Conservation (phyloP, 1,140 invertebrate genomes). For the Xylocopa sonorina region DNA sequence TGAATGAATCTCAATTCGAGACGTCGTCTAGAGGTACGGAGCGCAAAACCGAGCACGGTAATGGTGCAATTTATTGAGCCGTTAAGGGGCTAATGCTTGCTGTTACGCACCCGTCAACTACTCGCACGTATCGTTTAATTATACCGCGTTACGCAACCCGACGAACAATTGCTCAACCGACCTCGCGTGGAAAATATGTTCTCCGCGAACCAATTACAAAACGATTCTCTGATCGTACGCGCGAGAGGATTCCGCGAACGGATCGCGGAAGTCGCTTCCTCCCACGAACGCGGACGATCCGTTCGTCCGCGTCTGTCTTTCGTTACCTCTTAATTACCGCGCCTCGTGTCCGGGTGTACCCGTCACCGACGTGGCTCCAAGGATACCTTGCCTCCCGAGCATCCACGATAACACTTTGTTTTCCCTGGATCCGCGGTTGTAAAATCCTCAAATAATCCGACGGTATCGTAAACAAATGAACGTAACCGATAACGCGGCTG, state of each 20-base stretch:
- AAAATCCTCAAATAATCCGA: too few relatives aligned
- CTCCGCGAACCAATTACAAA: neutral
- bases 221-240: neutral
- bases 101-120: conserved; percentile 22
- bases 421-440: too few relatives aligned
- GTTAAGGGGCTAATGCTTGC: conserved; percentile 27
- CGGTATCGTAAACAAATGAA: too few relatives aligned
- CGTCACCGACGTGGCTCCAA: too few relatives aligned
- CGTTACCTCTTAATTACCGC: too few relatives aligned
- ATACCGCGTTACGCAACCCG: conserved; percentile 5
- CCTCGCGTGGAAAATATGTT: neutral
- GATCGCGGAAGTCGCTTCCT: neutral
- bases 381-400: too few relatives aligned
- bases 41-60: conserved; percentile 11
- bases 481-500: neutral
- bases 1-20: conserved; percentile 34
- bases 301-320: too few relatives aligned
- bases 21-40: neutral
- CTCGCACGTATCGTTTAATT: conserved; percentile 35
- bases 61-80: conserved; percentile 30
- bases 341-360: too few relatives aligned
- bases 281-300: neutral
- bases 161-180: conserved; percentile 19
- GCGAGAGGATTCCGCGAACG: neutral
- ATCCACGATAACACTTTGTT: too few relatives aligned